Conservation (phyloP, 2,113 vertebrate species). For the Melanotaenia duboulayi region DNA sequence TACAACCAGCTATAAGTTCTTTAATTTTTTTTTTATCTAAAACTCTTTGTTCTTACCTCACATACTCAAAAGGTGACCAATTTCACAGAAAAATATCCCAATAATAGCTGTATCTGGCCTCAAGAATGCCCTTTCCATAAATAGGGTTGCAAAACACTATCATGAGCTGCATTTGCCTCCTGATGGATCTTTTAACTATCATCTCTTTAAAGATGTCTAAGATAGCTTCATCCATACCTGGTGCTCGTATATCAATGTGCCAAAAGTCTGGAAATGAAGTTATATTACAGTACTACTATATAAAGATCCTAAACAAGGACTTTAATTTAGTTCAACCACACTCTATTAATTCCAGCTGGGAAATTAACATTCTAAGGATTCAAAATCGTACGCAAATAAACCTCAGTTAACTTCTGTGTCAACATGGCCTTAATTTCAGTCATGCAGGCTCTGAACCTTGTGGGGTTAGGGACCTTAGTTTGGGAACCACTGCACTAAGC, state of each 20-base stretch:
- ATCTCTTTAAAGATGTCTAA: slow-evolving; percentile 21
- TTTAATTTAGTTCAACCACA: no score
- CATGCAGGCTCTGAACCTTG: no score
- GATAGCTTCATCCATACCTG: background rate
- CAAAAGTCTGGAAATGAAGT: slow-evolving; percentile 24
- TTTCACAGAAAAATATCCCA: slow-evolving; percentile 17
- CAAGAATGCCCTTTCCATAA: slow-evolving; percentile 31
- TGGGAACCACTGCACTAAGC: no score
- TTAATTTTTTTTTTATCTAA: slow-evolving; percentile 12
- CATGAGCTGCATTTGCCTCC: slow-evolving; percentile 51
- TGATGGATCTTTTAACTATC: slow-evolving; percentile 55
- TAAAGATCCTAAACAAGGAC: no score
- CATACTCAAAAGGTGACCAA: slow-evolving; percentile 22
- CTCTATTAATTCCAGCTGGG: no score
- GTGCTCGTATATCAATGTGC: slow-evolving; percentile 21
- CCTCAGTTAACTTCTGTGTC: no score
- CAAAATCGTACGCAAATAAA: no score
- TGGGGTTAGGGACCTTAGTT: no score
- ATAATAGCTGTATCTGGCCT: slow-evolving; percentile 24
- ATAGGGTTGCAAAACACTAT: slow-evolving; percentile 31
- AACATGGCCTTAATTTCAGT: no score
- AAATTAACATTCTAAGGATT: no score
- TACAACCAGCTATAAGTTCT: background rate
- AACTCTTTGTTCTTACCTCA: slow-evolving; percentile 34
- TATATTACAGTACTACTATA: slow-evolving; percentile 10